Base-by-base conservation (phyloP, 2,797 vertebrate species). In the Mormyrops boulengeri region DNA sequence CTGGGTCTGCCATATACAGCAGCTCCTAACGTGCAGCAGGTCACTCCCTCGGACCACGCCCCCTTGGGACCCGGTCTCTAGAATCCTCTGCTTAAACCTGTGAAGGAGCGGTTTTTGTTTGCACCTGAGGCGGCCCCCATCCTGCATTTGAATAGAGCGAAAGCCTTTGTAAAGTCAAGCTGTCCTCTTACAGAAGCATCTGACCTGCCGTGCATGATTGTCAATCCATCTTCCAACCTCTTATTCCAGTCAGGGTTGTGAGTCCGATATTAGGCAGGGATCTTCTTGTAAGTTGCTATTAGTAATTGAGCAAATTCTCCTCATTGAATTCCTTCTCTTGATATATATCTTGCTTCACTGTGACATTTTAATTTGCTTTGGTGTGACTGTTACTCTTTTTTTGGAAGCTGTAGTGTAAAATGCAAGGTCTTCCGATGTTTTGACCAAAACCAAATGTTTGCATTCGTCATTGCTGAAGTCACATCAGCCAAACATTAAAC, bases 161-260 rank as follows among this genome's bases (percentile, higher is more conserved):
- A 87, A 52, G 52, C 49, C 26, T 53, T 19, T 19, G 53, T 34
- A 38, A 53, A 85, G n/a, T 85, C 19, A 85, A 38, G 52, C 52
- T 87, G 86, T 19, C 86, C 52, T 60, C 86, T 87, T 44, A 82
- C 77, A 82, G 77, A 82, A 86, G 47, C 85, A 86, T 86, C 85
- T 86, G 50, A 52, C 49, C 85, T 53, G 49, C 85, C 53, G 85
- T 53, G 55, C 89, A 11, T 88, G 87, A 94, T 92, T 94, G 93
- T 95, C 77, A 82, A 11, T 44, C 77, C 77, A 94, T 94, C 94
- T 93, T 92, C 93, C 92, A 93, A 91, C 53, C 91, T 92, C 93
- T 91, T 93, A 92, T 89, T 91, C 38, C 41, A 22, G 77, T 22
- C 41, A 85, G 17, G 44, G 49, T 52, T 85, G 84, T 50, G 88